Conservation (phyloP, 2,113 vertebrate genomes). For the Istiophorus platypterus region DNA sequence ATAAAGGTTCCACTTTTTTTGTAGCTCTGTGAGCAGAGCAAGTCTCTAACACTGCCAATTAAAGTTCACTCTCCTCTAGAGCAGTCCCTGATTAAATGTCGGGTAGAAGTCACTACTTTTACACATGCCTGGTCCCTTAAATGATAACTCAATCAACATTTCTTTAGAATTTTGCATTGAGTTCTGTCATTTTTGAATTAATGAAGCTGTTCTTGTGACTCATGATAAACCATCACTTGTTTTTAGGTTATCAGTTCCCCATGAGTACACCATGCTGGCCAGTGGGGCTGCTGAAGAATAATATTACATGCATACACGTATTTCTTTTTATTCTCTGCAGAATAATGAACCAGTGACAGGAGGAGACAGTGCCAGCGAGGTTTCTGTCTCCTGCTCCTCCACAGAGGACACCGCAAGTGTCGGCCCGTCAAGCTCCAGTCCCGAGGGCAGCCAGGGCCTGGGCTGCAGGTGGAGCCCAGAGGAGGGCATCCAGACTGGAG, state of each 20-base stretch:
- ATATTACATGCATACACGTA: too few species aligned
- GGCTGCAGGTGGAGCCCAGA: slow-evolving; percentile 77
- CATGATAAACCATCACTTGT: slow-evolving; percentile 9
- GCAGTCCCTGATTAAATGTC: background rate
- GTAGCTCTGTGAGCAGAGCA: slow-evolving; percentile 15
- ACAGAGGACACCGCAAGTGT: slow-evolving; percentile 91
- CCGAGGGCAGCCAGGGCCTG: slow-evolving; percentile 80
- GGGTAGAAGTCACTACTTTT: background rate
- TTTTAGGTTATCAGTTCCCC: background rate
- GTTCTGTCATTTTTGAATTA: background rate
- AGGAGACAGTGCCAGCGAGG: slow-evolving; percentile 86
- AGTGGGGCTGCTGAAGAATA: background rate
- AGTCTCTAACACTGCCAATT: background rate
- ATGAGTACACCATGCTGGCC: background rate
- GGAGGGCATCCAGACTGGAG: slow-evolving; percentile 45
- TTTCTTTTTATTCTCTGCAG: slow-evolving; percentile 52
- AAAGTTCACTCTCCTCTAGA: background rate
- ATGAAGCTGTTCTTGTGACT: background rate
- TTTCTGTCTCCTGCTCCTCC: slow-evolving; percentile 89
- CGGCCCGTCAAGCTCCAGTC: slow-evolving; percentile 89
- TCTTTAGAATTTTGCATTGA: background rate
- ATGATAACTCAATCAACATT: slow-evolving; percentile 11
- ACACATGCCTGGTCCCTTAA: slow-evolving; percentile 54
- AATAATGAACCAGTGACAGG: slow-evolving; percentile 75
- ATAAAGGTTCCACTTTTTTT: slow-evolving; percentile 41